Base-by-base conservation (phyloP, 2,888 invertebrate genomes). In the Microctonus hyperodae region DNA sequence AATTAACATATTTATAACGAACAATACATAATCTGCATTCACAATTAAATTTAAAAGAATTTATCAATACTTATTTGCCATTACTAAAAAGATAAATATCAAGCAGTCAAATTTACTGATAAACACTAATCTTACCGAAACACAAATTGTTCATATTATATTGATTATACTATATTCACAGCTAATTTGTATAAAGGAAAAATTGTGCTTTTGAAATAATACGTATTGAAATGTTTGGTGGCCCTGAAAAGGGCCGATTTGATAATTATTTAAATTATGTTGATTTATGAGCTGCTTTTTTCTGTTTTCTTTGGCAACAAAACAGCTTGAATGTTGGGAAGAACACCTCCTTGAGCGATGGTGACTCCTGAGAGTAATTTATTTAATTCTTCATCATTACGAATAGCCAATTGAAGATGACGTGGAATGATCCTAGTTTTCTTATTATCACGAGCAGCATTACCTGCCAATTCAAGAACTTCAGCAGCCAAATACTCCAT, bases 311-410 rank as follows among this genome's bases (percentile, higher is more conserved):
- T 92, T 55, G 92, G 92, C 64, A 93, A 79, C 0, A 93, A 85
- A 31, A 90, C 88, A 2, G 91, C 88, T 76, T 92, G 90, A 72
- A 93, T 93, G 78, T 91, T 90, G 0, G 94, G 93, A 78, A 95
- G 81, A 0, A 28, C 28, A 28, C 28, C 28, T 5, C 28, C 94
- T 82, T 94, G 91, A 23, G 92, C 90, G 77, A 94, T 93, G 28
- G 92, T 93, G 0, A 93, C 93, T 55, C 91, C 91, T 0, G 89
- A 87, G 1, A 94, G 83, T 59, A 94, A 85, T 79, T 90, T 91
- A 82, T 91, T 92, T 78, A 94, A 84, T 77, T 94, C 94, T 74
- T 93, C 92, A 81, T 94, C 94, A 81, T 92, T 93, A n/a, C 91
- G 86, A 72, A 94, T 90, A 53, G 93, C 93, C 74, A 94, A 80